phyloP scores from a whole-genome alignment of 2,797 vertebrate species.

The Ctenosaura bakeri region DNA sequence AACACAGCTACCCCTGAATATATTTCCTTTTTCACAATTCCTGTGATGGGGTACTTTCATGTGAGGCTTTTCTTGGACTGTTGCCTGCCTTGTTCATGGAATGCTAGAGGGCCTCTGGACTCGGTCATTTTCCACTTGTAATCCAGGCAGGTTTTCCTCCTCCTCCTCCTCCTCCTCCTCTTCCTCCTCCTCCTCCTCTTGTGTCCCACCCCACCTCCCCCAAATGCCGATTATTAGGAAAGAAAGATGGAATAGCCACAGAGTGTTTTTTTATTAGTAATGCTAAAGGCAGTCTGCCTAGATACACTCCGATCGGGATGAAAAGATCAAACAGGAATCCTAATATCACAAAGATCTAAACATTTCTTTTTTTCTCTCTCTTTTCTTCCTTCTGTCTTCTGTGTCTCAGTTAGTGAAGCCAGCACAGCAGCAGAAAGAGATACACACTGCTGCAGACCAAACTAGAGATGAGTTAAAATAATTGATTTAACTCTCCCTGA shows the following conservation, averaged over 20 bases:
- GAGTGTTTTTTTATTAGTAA: background rate
- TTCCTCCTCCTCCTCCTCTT: background rate
- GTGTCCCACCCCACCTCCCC: no score
- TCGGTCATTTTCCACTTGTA: background rate
- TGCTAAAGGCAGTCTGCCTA: background rate
- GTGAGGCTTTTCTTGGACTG: background rate
- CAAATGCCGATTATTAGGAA: no score
- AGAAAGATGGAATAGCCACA: background rate
- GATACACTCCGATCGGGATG: background rate
- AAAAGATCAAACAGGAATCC: background rate
- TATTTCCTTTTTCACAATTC: background rate
- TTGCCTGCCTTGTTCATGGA: background rate
- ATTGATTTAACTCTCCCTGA: background rate
- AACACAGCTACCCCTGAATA: no score
- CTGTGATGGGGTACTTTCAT: background rate
- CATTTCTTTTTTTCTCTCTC: background rate
- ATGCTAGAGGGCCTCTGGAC: background rate
- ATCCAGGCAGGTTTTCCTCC: background rate
- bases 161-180: no score
- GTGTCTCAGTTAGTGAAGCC: background rate
- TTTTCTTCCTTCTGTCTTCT: background rate
- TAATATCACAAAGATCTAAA: background rate
- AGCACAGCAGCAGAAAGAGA: background rate
- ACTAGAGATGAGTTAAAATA: background rate
- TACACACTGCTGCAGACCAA: background rate